phyloP scores from a whole-genome alignment of 30 jellyfish, hydroid and myxozoan species.

The Hydractinia symbiolongicarpus region DNA sequence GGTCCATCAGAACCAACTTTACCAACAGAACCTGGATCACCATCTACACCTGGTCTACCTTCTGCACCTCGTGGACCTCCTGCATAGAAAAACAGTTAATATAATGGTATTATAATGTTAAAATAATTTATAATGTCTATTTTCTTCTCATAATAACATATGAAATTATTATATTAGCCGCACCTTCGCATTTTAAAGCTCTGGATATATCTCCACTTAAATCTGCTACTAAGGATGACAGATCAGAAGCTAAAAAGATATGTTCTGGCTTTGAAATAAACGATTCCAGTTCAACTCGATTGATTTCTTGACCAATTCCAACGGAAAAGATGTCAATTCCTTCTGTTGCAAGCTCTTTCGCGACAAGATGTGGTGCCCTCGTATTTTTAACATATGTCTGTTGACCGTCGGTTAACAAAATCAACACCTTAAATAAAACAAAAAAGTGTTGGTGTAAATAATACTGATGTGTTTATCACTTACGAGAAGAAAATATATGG shows the following conservation, averaged over 20 bases:
- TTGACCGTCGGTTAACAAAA: conserved; percentile 86
- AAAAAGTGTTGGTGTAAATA: background rate
- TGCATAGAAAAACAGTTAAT: background rate
- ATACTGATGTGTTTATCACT: no score
- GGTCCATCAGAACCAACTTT: conserved; percentile 11
- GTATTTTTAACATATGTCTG: conserved; percentile 64
- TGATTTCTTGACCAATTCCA: conserved; percentile 86
- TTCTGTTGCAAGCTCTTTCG: conserved; percentile 41
- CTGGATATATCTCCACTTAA: conserved; percentile 43
- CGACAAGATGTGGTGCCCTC: conserved; percentile 45
- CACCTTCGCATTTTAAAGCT: conserved; percentile 85
- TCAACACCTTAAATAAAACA: conserved; percentile 44
- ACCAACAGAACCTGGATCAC: conserved; percentile 27
- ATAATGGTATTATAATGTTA: background rate
- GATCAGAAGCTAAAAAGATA: conserved; percentile 75
- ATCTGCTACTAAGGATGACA: conserved; percentile 42
- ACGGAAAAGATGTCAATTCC: conserved; percentile 79
- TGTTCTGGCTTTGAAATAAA: conserved; percentile 61
- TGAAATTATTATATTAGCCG: background rate
- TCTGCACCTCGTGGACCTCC: conserved; percentile 84
- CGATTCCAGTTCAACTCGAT: conserved; percentile 44
- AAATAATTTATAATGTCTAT: background rate
- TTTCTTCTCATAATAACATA: background rate
- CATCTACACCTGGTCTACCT: conserved; percentile 32
- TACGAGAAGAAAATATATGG: no score